Conservation (phyloP, 2,113 vertebrate species). For the Rhea pennata region DNA sequence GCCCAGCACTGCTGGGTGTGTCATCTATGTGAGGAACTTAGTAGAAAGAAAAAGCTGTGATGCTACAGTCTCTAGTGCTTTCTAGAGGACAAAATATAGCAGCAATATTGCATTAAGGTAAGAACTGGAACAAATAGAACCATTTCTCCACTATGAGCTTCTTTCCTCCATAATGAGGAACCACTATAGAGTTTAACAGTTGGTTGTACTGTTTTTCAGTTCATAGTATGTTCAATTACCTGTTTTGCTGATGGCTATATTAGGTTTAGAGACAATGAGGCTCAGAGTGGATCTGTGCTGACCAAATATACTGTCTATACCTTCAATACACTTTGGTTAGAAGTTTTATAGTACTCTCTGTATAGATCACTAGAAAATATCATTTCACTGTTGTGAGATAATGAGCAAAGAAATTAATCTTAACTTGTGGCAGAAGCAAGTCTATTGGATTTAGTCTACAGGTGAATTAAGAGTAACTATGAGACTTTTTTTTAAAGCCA, state of each 20-base stretch:
- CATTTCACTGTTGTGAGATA: neutral
- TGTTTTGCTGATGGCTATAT: neutral
- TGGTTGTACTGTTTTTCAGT: neutral
- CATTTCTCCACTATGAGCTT: neutral
- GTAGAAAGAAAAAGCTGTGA: constrained; percentile 35
- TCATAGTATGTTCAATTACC: neutral
- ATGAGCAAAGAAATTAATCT: neutral
- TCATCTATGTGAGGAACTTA: constrained; percentile 27
- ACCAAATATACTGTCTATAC: neutral
- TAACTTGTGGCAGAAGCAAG: neutral
- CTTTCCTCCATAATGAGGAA: neutral
- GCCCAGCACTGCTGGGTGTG: constrained; percentile 56
- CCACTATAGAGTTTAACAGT: too few species aligned
- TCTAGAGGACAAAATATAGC: constrained; percentile 42
- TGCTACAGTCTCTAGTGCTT: neutral
- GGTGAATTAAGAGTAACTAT: neutral
- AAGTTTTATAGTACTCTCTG: neutral
- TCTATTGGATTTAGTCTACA: neutral
- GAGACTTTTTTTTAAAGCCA: neutral
- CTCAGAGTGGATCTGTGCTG: neutral
- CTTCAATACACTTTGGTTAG: neutral
- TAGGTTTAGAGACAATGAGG: neutral
- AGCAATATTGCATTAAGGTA: neutral
- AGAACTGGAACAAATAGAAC: neutral
- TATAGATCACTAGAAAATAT: neutral